Evolutionary conservation across 2,797 vertebrate genomes (phyloP).

Genomic region (Masticophis lateralis): DNA sequence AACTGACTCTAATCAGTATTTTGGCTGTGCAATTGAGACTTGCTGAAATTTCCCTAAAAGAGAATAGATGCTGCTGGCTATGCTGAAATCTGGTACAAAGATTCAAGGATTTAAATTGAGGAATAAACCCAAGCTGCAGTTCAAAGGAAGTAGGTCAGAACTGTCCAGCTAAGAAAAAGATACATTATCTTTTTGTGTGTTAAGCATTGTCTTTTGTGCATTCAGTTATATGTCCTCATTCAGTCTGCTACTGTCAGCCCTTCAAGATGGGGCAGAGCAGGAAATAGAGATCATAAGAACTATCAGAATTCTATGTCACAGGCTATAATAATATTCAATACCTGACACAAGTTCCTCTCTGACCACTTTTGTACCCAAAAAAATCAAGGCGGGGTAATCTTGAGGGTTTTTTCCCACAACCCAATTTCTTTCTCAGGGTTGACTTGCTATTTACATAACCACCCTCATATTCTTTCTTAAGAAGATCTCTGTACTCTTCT

Average conservation of each 20-base stretch:
- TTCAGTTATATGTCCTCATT: neutral
- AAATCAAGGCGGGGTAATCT: neutral
- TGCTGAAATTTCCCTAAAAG: neutral
- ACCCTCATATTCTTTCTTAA: neutral
- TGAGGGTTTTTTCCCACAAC: neutral
- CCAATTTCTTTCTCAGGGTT: neutral
- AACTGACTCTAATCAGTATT: neutral
- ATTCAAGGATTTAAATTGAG: neutral
- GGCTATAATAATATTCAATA: neutral
- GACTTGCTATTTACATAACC: neutral
- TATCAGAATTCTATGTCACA: neutral
- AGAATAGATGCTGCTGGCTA: neutral
- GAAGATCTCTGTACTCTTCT: neutral
- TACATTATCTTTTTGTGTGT: neutral
- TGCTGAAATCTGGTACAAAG: neutral
- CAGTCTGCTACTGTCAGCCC: neutral
- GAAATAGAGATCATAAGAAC: neutral
- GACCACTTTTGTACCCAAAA: neutral
- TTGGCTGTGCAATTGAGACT: neutral
- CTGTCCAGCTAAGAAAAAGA: neutral
- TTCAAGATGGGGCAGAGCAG: neutral
- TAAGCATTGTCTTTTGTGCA: neutral
- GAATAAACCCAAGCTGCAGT: neutral
- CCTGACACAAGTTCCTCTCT: neutral
- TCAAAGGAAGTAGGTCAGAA: neutral